Evolutionary conservation across 1,140 invertebrate genomes (phyloP).

Genomic region (Papilio polyxenes): DNA sequence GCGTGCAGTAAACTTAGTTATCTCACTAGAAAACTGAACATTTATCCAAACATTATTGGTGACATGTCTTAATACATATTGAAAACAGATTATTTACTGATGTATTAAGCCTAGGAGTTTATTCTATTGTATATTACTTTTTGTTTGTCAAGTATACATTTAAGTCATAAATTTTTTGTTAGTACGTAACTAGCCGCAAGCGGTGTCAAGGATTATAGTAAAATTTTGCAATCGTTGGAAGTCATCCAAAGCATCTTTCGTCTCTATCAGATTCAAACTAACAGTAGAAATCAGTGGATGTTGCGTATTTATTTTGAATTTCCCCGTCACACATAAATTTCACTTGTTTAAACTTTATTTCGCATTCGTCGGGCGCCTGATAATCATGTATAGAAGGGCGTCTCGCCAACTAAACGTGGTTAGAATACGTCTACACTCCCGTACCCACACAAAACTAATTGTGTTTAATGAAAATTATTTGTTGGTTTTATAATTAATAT

Average conservation of each 20-base stretch:
- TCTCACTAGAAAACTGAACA: too few species aligned
- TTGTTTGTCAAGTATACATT: neutral
- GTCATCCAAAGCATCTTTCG: slow-evolving; percentile 47
- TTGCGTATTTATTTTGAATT: slow-evolving; percentile 28
- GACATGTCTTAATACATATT: neutral
- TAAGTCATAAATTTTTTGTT: neutral
- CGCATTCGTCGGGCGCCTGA: slow-evolving; percentile 18
- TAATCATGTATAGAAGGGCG: slow-evolving; percentile 30
- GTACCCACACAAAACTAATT: neutral
- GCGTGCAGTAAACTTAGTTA: neutral
- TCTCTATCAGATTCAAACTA: slow-evolving; percentile 9
- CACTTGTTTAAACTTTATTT: slow-evolving; percentile 40
- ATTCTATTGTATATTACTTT: too few species aligned
- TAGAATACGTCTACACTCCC: neutral
- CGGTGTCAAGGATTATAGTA: slow-evolving; percentile 56
- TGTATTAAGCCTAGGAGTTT: too few species aligned
- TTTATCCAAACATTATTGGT: neutral
- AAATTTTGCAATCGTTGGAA: slow-evolving; percentile 55
- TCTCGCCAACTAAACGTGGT: slow-evolving; percentile 13
- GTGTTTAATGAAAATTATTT: neutral
- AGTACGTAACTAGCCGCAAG: neutral
- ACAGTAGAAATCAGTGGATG: slow-evolving; percentile 30
- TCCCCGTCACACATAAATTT: slow-evolving; percentile 34
- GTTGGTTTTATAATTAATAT: neutral
- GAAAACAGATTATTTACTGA: neutral